A percentile compares a stretch with the other conserved stretches of the same genome.
phyloP scores from a whole-genome alignment of 2,888 invertebrate genomes.

The Microchrysa polita region DNA sequence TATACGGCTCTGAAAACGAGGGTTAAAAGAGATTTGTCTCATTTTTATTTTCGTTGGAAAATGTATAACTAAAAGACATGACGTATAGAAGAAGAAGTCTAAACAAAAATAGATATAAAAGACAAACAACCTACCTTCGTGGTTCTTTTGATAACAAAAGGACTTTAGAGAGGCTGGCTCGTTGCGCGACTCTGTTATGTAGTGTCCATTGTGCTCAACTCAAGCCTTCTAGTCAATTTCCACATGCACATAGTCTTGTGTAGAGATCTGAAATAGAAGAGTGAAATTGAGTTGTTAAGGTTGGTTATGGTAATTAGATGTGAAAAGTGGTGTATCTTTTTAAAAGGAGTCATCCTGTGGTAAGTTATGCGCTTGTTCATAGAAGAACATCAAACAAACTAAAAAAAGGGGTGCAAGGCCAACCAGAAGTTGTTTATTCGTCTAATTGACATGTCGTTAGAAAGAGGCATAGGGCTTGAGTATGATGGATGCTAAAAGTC shows the following conservation, averaged over 20 bases:
- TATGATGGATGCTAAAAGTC: no score
- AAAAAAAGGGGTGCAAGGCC: no score
- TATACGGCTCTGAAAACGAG: neutral
- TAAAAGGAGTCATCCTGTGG: neutral
- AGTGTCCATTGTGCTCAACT: constrained; percentile 24
- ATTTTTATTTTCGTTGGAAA: neutral
- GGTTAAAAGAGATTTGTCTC: neutral
- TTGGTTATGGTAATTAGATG: constrained; percentile 22
- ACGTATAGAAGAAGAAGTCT: no score
- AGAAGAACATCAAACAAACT: no score
- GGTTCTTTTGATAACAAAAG: constrained; percentile 24
- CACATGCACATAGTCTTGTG: neutral
- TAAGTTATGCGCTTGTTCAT: neutral
- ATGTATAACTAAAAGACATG: neutral
- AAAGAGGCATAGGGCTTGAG: no score
- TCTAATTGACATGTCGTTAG: no score
- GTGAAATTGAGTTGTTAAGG: neutral
- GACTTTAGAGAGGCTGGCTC: constrained; percentile 1
- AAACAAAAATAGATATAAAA: neutral
- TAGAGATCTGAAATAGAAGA: constrained; percentile 15
- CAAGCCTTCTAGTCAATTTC: constrained; percentile 5
- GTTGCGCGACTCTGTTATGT: constrained; percentile 4
- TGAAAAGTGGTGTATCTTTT: neutral
- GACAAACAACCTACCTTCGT: constrained; percentile 16
- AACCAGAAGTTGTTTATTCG: no score